A percentile compares a stretch with the other conserved stretches of the same genome.
phyloP scores from a whole-genome alignment of 2,113 vertebrate genomes.

The Tragelaphus strepsiceros region DNA sequence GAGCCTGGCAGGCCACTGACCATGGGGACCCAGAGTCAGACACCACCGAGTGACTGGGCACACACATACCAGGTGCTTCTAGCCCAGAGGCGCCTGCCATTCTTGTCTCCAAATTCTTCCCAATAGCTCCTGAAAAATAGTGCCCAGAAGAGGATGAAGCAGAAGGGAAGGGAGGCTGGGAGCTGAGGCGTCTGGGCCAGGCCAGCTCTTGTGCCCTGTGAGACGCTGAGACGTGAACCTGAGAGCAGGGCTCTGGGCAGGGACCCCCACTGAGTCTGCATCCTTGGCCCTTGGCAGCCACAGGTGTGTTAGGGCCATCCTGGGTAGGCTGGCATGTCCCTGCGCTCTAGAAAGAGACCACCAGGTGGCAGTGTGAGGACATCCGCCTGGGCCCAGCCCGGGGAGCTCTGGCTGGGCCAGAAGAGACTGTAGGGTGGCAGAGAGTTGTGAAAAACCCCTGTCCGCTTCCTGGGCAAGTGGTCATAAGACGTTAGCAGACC shows the following conservation, averaged over 20 bases:
- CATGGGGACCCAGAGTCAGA: background rate
- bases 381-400: background rate
- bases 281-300: too few species aligned
- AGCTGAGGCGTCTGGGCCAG: background rate
- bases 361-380: constrained; percentile 46
- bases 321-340: background rate
- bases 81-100: background rate
- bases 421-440: accelerated
- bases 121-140: too few species aligned
- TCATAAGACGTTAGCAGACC: background rate
- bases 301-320: too few species aligned
- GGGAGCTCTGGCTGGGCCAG: background rate
- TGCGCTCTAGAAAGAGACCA: background rate
- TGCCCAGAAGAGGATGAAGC: background rate
- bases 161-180: background rate
- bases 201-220: background rate
- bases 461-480: accelerated
- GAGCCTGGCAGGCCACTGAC: background rate
- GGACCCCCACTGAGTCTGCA: background rate
- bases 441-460: background rate
- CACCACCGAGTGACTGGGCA: background rate
- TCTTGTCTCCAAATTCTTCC: background rate
- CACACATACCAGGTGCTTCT: background rate
- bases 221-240: background rate
- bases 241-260: background rate